Evolutionary conservation across 2,113 vertebrate species (phyloP).

Genomic region (Cygnus buccinator): DNA sequence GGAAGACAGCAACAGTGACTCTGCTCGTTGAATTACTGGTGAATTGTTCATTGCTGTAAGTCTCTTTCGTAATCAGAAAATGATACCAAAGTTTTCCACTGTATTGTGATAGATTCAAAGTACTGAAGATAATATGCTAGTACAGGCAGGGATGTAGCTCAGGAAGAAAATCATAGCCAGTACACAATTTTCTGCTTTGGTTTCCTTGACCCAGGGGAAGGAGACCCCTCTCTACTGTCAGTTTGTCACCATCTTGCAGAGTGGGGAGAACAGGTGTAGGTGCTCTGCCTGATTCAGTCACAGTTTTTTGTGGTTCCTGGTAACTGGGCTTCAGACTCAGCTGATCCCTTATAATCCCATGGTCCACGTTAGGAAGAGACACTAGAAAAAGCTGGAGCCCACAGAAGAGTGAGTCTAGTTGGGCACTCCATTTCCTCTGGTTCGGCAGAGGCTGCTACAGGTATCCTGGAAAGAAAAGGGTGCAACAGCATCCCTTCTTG

Average conservation of each 20-base stretch:
- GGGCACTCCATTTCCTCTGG: background rate
- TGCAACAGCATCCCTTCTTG: background rate
- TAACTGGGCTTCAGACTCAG: background rate
- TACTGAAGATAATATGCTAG: background rate
- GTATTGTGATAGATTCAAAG: background rate
- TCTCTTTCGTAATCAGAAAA: background rate
- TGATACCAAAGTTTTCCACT: background rate
- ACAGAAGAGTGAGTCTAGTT: background rate
- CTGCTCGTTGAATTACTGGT: background rate
- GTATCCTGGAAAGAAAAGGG: background rate
- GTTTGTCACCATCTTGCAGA: background rate
- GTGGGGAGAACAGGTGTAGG: background rate
- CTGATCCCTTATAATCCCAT: background rate
- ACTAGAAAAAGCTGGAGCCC: background rate
- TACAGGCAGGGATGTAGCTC: background rate
- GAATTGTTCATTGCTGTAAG: background rate
- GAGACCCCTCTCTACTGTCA: background rate
- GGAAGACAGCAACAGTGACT: background rate
- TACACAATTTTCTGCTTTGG: background rate
- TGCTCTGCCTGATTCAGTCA: background rate
- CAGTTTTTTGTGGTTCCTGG: background rate
- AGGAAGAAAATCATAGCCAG: background rate
- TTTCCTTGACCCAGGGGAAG: background rate
- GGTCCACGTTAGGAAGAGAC: background rate
- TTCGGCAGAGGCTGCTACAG: background rate